Conservation (phyloP, 92 coral and sea anemone species). For the Hydrozoanthus gracilis region DNA sequence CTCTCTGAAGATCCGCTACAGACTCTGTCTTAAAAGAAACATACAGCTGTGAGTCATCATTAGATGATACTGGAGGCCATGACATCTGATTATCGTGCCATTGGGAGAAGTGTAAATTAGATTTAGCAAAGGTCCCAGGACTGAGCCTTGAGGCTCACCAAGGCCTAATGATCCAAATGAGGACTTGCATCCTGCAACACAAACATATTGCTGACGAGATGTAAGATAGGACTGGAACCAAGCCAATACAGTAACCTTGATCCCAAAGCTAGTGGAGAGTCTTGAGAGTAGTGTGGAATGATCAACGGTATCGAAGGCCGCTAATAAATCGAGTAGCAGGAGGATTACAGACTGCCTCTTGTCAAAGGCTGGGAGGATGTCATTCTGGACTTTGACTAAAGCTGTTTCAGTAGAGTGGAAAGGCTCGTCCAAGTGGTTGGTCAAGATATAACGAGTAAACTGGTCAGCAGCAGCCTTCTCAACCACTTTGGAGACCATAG, state of each 20-base stretch:
- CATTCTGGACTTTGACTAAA: no score
- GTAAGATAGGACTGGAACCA: constrained; percentile 36
- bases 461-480: constrained; percentile 32
- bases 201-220: constrained; percentile 30
- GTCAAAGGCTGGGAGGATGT: no score
- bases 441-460: constrained; percentile 19
- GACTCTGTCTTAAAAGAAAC: constrained; percentile 31
- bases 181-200: constrained; percentile 14
- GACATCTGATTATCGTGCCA: constrained; percentile 42
- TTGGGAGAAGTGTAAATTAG: constrained; percentile 47
- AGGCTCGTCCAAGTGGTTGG: neutral
- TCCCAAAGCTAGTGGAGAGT: no score
- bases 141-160: constrained; percentile 52
- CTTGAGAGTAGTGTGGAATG: constrained; percentile 1
- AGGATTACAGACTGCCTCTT: no score
- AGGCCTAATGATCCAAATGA: neutral
- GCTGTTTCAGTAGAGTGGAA: constrained; percentile 48
- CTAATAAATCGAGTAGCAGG: no score
- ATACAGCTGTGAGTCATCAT: no score
- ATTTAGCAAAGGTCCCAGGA: constrained; percentile 41
- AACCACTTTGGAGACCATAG: constrained; percentile 43
- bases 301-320: no score
- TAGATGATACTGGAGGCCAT: constrained; percentile 21
- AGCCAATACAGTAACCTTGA: constrained; percentile 41
- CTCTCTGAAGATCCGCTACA: constrained; percentile 28